phyloP scores from a whole-genome alignment of 2,113 vertebrate species.

The Xiphorhynchus elegans region DNA sequence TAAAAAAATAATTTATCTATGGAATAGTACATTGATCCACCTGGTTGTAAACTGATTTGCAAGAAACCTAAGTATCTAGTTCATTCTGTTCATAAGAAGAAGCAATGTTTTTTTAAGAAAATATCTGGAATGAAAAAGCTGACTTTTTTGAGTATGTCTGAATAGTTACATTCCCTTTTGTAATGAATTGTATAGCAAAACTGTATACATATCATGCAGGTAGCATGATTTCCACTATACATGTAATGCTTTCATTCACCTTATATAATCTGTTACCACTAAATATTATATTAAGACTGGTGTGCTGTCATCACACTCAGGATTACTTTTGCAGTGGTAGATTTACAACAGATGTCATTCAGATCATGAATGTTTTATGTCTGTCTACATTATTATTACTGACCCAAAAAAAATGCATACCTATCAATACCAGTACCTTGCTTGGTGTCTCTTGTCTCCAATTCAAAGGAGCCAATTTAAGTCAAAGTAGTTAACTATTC shows the following conservation, averaged over 20 bases:
- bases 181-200: background rate
- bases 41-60: background rate
- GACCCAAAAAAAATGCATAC: background rate
- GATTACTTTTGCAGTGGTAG: background rate
- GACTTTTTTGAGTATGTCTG: background rate
- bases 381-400: background rate
- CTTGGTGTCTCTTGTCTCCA: background rate
- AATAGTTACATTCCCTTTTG: background rate
- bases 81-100: background rate
- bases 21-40: background rate
- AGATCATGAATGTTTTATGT: background rate
- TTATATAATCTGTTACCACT: background rate
- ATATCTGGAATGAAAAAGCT: background rate
- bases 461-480: background rate
- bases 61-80: background rate
- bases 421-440: background rate
- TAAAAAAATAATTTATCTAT: background rate
- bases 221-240: background rate
- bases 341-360: background rate
- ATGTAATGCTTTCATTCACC: background rate
- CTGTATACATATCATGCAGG: fast-evolving
- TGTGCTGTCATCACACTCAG: background rate
- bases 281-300: background rate
- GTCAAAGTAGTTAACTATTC: background rate
- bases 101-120: background rate